Percentiles rank a stretch among this genome's conserved stretches.
These are phyloP conservation scores for Squalus acanthias DNA, from an alignment of 2,797 vertebrate genomes.

Conservation along the genomic window DNA sequence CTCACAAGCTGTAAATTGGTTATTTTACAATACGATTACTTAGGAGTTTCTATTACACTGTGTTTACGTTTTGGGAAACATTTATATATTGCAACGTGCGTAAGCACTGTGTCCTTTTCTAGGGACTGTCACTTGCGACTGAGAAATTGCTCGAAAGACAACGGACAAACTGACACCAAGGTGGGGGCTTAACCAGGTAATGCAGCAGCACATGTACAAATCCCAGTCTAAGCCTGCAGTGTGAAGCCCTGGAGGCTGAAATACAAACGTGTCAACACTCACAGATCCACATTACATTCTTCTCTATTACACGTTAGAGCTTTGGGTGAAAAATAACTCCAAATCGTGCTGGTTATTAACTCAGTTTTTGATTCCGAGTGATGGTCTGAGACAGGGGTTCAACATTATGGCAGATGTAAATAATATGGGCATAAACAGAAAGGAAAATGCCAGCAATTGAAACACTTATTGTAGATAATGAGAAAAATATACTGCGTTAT, in stretches of 20 bases:
- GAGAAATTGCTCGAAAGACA: conserved; percentile 16
- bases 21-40: not conserved
- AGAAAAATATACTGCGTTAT: not conserved
- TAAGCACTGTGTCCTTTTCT: not conserved
- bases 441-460: not conserved
- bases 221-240: conserved; percentile 19
- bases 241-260: conserved; percentile 25
- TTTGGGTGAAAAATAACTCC: not conserved
- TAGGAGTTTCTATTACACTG: not conserved
- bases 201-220: not conserved
- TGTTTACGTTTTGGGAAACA: conserved; percentile 1
- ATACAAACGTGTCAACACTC: conserved; percentile 1
- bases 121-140: not conserved
- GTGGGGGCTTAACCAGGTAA: conserved; percentile 25
- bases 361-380: not conserved
- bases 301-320: not conserved
- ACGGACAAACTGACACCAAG: not conserved
- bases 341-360: not conserved
- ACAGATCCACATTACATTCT: not conserved
- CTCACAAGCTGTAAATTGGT: not conserved
- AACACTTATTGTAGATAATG: too few relatives aligned
- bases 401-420: not conserved
- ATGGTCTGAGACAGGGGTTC: not conserved
- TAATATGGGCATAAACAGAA: not conserved
- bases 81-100: not conserved